phyloP scores from a whole-genome alignment of 2,113 vertebrate species.

The Tursiops truncatus region DNA sequence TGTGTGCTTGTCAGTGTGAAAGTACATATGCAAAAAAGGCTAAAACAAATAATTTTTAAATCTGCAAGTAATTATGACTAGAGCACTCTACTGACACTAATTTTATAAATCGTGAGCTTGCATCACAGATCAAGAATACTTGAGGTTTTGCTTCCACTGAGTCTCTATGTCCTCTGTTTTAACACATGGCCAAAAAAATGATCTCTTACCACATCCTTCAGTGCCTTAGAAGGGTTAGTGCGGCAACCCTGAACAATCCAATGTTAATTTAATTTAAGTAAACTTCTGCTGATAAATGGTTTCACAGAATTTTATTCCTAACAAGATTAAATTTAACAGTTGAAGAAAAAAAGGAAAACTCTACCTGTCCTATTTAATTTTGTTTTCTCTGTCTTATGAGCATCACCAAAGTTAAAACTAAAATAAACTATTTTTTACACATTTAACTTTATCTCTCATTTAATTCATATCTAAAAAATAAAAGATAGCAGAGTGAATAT shows the following conservation, averaged over 20 bases:
- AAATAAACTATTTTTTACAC: not conserved
- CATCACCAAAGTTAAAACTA: not conserved
- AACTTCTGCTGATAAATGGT: not conserved
- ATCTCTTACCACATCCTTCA: not conserved
- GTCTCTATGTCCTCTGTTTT: not conserved
- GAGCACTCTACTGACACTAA: not conserved
- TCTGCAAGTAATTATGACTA: not conserved
- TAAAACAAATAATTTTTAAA: not conserved
- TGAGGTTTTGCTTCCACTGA: not conserved
- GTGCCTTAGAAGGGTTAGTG: not conserved
- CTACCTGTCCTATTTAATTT: not conserved
- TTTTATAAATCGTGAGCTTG: not conserved
- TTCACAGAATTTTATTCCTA: not conserved
- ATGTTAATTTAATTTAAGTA: not conserved
- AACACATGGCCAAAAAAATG: no score
- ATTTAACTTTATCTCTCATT: not conserved
- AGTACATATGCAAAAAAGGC: not conserved
- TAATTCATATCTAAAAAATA: not conserved
- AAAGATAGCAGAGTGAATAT: not conserved
- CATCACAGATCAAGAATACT: not conserved
- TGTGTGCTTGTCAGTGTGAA: not conserved
- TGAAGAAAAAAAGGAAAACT: not conserved
- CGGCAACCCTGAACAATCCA: not conserved
- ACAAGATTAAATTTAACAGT: not conserved
- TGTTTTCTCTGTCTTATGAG: not conserved